phyloP scores from a whole-genome alignment of 1,140 invertebrate species.

The Drosophila jambulina region DNA sequence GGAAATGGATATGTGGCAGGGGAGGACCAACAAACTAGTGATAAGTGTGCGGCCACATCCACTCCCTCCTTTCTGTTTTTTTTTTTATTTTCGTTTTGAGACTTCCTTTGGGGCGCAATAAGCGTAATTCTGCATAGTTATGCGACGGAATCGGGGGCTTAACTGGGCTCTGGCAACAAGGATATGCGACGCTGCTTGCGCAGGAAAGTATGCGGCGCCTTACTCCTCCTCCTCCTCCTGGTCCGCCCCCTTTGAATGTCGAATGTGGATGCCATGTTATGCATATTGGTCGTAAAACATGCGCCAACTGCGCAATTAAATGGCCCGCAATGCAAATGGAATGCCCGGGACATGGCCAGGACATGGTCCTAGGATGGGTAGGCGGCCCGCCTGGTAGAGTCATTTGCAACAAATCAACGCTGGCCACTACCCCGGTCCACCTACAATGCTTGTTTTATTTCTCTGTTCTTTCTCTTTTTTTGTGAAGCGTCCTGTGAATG shows the following conservation, averaged over 20 bases:
- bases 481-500: slow-evolving; percentile 41
- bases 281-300: slow-evolving; percentile 69
- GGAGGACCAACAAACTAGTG: slow-evolving; percentile 9
- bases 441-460: background rate
- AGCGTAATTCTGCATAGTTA: slow-evolving; percentile 66
- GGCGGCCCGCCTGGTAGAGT: background rate
- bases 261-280: slow-evolving; percentile 53
- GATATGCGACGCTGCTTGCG: slow-evolving; percentile 34
- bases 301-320: slow-evolving; percentile 76
- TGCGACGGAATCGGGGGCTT: slow-evolving; percentile 16
- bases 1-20: slow-evolving; percentile 1
- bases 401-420: slow-evolving; percentile 59
- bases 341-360: slow-evolving; percentile 46
- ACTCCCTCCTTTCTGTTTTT: background rate
- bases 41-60: slow-evolving; percentile 6
- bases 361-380: slow-evolving; percentile 11
- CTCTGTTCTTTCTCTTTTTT: background rate
- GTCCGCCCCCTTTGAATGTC: slow-evolving; percentile 9
- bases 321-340: slow-evolving; percentile 62
- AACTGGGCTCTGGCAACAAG: slow-evolving; percentile 24
- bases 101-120: slow-evolving; percentile 36
- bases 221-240: background rate
- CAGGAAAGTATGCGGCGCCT: slow-evolving; percentile 43
- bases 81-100: background rate
- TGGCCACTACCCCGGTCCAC: slow-evolving; percentile 8